Evolutionary conservation across 2,888 invertebrate species (phyloP), one percentile per base, ranked within the genome.

Genomic region (Odontomyia ornata): DNA sequence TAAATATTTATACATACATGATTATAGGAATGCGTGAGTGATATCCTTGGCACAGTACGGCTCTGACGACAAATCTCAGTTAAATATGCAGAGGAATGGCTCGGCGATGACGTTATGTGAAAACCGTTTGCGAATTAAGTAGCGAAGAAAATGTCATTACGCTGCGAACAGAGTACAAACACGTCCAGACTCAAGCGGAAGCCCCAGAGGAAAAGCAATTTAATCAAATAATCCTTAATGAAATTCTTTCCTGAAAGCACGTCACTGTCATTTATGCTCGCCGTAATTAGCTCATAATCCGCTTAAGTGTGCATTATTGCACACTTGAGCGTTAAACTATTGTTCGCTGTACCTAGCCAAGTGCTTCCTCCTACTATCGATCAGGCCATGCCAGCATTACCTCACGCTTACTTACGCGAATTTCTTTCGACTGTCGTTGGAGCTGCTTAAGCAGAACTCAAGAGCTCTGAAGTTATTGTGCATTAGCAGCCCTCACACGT

Each of bases 251-350:
- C 23, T 9, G 18, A 21, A 23, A 64, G n/a, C 27, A n/a, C 64
- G 30, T 30, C 27, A 11, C 64, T 23, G 15, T n/a, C n/a, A n/a
- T n/a, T n/a, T n/a, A n/a, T n/a, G n/a, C n/a, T n/a, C n/a, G n/a
- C 52, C 28, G 64, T n/a, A 64, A 64, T 64, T 64, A 30, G 64
- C 64, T 28, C 64, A 64, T 64, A 64, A 64, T 64, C 64, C 64
- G 64, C 64, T 64, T 64, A 64, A 64, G 64, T 15, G 64, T 28
- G 27, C 64, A 27, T 28, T 64, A 64, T 27, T 64, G 64, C 64
- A 64, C 28, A 64, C 28, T 64, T 25, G 23, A 64, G 30, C 18
- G 30, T 30, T 15, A 64, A 64, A 64, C 64, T 15, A 30, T 36
- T 36, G 36, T 9, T 36, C 36, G 5, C 3, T 36, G 36, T 36